Evolutionary conservation across 2,888 invertebrate genomes (phyloP), one percentile per base, ranked within the genome.

Genomic region (Thecophora atra): DNA sequence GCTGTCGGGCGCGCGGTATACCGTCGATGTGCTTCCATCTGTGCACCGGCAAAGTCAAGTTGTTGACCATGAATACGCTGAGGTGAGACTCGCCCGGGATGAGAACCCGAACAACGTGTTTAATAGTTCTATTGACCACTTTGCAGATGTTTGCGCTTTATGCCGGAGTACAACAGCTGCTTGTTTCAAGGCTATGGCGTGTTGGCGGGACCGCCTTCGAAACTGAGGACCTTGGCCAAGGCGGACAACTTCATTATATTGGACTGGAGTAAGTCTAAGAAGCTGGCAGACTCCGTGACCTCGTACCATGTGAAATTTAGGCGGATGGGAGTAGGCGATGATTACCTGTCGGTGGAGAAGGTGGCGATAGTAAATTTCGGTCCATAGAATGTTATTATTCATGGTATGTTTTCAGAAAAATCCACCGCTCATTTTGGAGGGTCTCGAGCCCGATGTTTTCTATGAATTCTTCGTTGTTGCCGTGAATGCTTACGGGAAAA

Each of bases 141-240:
- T 73, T 58, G 15, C 72, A 91, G 92, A 82, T 95, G 95, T 83
- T 88, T 95, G 73, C 91, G 93, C 72, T 94, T 92, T 86, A 94
- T 95, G 92, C 89, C 89, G 7, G 91, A 93, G 56, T 94, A 94
- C 87, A 91, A 92, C 56, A 94, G 92, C 87, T 95, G 95, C 82
- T 88, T 95, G 26, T 89, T 95, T 76, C 93, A 94, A 87, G 94
- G 94, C 19, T 95, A 95, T 85, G 94, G 94, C 0, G 94, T 94
- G 0, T 88, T 95, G 1, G 93, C 95, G 0, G 91, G 93, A 37
- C 89, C 92, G 0, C 95, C 95, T 0, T 89, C 90, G 0, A 88
- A 89, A 66, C 88, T 94, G 2, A 91, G 90, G 78, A 90, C 94
- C 7, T 90, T 92, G 47, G 92, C 93, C 82, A 91, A 94, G 74